A percentile compares a stretch with the other conserved stretches of the same genome.
These are phyloP conservation scores for Lutjanus argentimaculatus DNA, from an alignment of 2,797 vertebrate genomes.

Conservation along the genomic window DNA sequence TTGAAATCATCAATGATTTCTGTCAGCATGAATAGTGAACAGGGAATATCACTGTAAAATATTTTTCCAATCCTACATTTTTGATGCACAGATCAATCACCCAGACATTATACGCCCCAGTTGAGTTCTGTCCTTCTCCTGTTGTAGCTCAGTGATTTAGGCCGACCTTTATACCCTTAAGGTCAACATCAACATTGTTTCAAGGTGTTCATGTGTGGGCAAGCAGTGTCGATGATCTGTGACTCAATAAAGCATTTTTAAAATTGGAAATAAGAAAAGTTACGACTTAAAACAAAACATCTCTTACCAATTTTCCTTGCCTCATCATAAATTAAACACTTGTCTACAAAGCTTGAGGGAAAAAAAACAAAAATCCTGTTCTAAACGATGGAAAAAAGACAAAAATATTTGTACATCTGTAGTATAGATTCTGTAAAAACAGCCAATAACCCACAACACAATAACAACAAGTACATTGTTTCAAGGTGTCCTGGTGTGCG, in stretches of 20 bases:
- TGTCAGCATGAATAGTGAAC: not conserved
- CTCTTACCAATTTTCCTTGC: slow-evolving; percentile 6
- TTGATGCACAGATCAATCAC: slow-evolving; percentile 15
- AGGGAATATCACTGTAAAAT: not conserved
- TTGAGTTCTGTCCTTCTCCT: slow-evolving; percentile 35
- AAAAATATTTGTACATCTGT: too few relatives aligned
- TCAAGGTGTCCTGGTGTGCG: too few relatives aligned
- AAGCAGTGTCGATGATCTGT: slow-evolving; percentile 31
- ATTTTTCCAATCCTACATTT: slow-evolving; percentile 5
- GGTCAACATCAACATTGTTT: slow-evolving; percentile 73
- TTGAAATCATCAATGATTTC: not conserved
- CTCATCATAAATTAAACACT: slow-evolving; percentile 61
- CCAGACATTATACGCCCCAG: slow-evolving; percentile 2
- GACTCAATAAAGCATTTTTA: slow-evolving; percentile 63
- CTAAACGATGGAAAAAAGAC: too few relatives aligned
- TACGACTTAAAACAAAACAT: slow-evolving; percentile 55
- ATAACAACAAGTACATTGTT: too few relatives aligned
- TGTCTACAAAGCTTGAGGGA: slow-evolving; percentile 11
- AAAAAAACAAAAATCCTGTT: too few relatives aligned
- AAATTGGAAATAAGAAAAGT: slow-evolving; percentile 60
- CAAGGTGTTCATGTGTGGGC: slow-evolving; percentile 49
- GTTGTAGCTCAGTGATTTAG: slow-evolving; percentile 57
- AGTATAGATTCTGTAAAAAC: too few relatives aligned
- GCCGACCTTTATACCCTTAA: slow-evolving; percentile 61
- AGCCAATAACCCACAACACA: too few relatives aligned